Conservation (phyloP, 2,113 vertebrate genomes). For the Capreolus pygargus region DNA sequence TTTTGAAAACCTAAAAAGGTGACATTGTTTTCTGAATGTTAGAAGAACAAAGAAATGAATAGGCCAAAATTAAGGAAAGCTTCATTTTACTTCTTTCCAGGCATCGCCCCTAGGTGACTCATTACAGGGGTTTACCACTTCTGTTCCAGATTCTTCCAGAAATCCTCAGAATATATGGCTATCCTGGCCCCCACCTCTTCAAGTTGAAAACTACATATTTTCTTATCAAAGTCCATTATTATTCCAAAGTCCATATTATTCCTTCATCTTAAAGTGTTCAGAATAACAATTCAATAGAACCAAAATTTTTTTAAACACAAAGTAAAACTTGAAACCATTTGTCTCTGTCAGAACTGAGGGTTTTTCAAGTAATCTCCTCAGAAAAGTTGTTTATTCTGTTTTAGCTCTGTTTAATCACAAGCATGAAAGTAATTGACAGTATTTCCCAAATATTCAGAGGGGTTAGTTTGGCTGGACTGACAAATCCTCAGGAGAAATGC, state of each 20-base stretch:
- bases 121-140: background rate
- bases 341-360: background rate
- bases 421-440: background rate
- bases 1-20: background rate
- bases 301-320: background rate
- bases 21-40: background rate
- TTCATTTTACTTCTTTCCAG: background rate
- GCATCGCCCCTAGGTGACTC: background rate
- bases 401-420: background rate
- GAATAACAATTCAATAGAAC: background rate
- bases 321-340: conserved; percentile 2
- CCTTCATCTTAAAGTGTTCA: background rate
- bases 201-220: background rate
- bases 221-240: background rate
- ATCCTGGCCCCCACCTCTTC: background rate
- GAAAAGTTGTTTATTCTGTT: background rate
- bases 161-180: background rate
- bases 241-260: background rate
- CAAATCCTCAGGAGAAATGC: background rate
- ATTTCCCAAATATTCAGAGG: background rate
- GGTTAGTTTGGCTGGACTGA: background rate
- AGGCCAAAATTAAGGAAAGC: background rate
- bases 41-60: background rate
- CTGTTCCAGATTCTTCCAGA: background rate
- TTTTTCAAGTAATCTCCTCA: background rate